Percentiles rank a stretch among this genome's conserved stretches.
phyloP scores from a whole-genome alignment of 2,797 vertebrate genomes.

The Periparus ater region DNA sequence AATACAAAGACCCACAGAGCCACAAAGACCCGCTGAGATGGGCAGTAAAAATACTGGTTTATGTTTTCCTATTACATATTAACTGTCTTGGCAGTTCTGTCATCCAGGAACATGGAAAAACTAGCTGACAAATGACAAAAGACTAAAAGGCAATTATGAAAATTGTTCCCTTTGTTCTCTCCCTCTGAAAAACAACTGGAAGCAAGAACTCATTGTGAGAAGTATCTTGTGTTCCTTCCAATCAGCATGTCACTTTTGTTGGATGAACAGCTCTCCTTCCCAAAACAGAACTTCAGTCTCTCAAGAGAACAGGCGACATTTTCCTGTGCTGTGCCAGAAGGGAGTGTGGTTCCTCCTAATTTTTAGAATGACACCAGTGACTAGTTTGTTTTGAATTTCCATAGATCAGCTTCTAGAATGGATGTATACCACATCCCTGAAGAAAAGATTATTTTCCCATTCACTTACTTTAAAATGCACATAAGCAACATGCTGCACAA shows the following conservation, averaged over 20 bases:
- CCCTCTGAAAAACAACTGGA: background rate
- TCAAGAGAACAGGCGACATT: background rate
- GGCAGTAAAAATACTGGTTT: background rate
- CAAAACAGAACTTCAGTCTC: background rate
- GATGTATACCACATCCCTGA: background rate
- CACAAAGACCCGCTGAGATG: background rate
- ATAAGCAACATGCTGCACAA: background rate
- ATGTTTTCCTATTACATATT: background rate
- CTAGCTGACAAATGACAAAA: background rate
- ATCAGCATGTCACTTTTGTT: background rate
- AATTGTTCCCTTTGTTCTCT: background rate
- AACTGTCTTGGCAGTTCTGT: background rate
- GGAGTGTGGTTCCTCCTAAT: background rate
- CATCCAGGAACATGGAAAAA: background rate
- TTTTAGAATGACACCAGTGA: background rate
- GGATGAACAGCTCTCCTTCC: background rate
- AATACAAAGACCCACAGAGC: background rate
- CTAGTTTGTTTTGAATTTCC: background rate
- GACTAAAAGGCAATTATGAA: background rate
- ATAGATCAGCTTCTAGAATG: background rate
- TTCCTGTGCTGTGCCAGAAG: background rate
- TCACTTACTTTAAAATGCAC: background rate
- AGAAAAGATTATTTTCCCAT: background rate
- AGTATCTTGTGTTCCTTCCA: background rate
- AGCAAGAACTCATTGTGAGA: background rate